Evolutionary conservation across 1,140 invertebrate species (phyloP), one percentile per base, ranked within the genome.

Genomic region (Brachystomella parvula): DNA sequence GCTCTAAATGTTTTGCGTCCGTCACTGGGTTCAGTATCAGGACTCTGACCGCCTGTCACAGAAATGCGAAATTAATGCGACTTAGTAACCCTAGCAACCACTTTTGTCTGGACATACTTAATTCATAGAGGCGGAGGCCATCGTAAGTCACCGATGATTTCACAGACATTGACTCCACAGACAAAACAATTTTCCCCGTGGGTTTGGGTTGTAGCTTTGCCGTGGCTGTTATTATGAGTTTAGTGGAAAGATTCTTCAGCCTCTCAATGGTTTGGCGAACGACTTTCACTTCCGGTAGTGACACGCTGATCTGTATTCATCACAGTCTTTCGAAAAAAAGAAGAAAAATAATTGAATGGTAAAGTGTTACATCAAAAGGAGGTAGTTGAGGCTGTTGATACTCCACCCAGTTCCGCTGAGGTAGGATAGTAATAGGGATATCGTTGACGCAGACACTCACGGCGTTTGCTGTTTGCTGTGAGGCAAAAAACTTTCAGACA

Each of bases 361-460:
- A 19, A 19, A 39, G 35, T 19, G 35, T 80, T 81, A 88, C 87
- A 82, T 91, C 84, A 77, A 87, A 90, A 57, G 84, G 77, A 12
- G 86, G 86, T 71, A 89, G 82, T 62, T 79, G 78, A 19, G 91
- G 91, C 75, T 90, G 84, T 63, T 85, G 79, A 76, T 86, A 91
- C 39, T 87, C 83, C 2, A 76, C 73, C 90, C 90, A 94, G 70
- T 88, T 80, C 73, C 86, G 84, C 64, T 85, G 82, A 3, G 89
- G 85, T 68, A 94, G 85, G 0, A 93, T 83, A 65, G 81, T 81
- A 3, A 92, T 87, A 12, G 90, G 89, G 57, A 93, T 85, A 78
- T 94, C 90, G 77, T 94, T 89, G 1, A 87, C 83, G 60, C 86
- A 83, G 26, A 88, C 24, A 53, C 15, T 53, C 15, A 53, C 24